Evolutionary conservation across 2,797 vertebrate species (phyloP), one percentile per base, ranked within the genome.

Genomic region (Alosa sapidissima): DNA sequence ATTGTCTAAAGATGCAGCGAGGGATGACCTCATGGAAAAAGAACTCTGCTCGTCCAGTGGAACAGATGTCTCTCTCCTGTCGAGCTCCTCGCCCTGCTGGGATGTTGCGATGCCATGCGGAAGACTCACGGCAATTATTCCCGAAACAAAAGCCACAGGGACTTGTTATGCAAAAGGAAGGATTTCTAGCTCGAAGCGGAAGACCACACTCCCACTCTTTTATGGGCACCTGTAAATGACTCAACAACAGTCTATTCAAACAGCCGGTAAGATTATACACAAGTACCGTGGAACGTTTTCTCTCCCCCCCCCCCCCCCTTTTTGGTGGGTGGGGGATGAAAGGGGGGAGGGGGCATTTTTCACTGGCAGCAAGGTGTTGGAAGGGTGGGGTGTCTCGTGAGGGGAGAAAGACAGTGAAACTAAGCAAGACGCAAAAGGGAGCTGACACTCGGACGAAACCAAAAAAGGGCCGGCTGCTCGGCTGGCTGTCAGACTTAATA

Each of bases 211-310:
- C 89, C 88, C 68, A 86, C 58, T 83, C 13, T 90, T 95, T 95
- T 93, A 94, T 90, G 89, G 91, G 90, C 89, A 92, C 89, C 90
- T 92, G 88, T 91, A 94, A 94, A 93, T 95, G 93, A 95, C 91
- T 94, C 93, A 94, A 91, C 89, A 92, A 88, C 89, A 90, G 90
- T 92, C 90, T 90, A 89, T 92, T 91, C 91, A 90, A 75, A 86
- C 92, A 93, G 91, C 92, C 94, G 91, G 91, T 91, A 90, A 91
- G 91, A 92, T 91, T 86, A 92, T 90, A 91, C 89, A 91, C 84
- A 87, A 92, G 87, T 91, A 90, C 92, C 93, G 93, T 89, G 88
- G 91, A 92, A 91, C 85, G 81, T 86, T 87, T 81, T n/a, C n/a
- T n/a, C n/a, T n/a, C n/a, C n/a, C n/a, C n/a, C n/a, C n/a, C n/a